Base-by-base conservation (phyloP, 2,888 invertebrate genomes). In the Ophion ellenae region DNA sequence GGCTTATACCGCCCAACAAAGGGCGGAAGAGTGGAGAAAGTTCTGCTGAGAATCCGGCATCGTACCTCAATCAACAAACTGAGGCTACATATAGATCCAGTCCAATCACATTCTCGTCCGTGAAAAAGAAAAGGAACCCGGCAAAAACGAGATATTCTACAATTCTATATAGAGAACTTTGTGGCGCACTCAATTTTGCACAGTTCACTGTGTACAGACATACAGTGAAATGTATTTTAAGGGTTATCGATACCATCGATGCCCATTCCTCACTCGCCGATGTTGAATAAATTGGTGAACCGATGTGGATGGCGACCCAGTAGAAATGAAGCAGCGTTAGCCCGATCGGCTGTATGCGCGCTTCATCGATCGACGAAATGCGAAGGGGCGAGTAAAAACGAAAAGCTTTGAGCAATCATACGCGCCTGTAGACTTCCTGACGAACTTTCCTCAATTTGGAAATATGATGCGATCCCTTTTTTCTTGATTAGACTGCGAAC, bases 321-420 rank as follows among this genome's bases (percentile, higher is more conserved):
- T 74, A 45, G 75, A 59, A 71, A 75, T 73, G 67, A 17, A 71
- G 67, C 20, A 24, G 36, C 45, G 64, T 69, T 66, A 79, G 74
- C 61, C 69, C 11, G 70, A 67, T 67, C 53, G 47, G 36, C 20
- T 79, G 63, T 64, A 45, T 57, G 20, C 11, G 57, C 45, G 10
- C 20, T 57, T n/a, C 40, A 24, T 14, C 73, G 53, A 71, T 66
- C 70, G 66, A 76, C 32, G 20, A 53, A 69, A 64, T 74, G 47
- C 24, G 61, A 81, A 63, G 69, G 76, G 81, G 53, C 83, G 75
- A 73, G 81, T 45, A 77, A 70, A 70, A 63, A 57, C 73, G 73
- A 40, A 82, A 85, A 81, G 85, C 86, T 86, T 87, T 85, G 87
- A 87, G 88, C 87, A 88, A 88, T 88, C 88, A 88, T 86, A 86